phyloP scores from a whole-genome alignment of 1,140 invertebrate genomes.

The Panulirus ornatus region DNA sequence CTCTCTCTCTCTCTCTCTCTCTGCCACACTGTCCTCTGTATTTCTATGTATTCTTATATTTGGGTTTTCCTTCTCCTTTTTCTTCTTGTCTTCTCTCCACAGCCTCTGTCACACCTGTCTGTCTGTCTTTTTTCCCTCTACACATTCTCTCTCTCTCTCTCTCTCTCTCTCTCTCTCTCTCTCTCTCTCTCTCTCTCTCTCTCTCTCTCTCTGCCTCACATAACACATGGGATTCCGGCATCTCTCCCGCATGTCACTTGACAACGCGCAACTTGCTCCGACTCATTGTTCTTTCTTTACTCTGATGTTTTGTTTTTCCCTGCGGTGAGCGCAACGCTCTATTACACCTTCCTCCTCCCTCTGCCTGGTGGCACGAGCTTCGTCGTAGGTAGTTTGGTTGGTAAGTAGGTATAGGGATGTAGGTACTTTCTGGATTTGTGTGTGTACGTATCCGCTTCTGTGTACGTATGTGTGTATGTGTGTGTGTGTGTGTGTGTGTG shows the following conservation, averaged over 20 bases:
- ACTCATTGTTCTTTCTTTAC: not conserved
- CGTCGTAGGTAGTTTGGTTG: too few species aligned
- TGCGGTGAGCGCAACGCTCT: not conserved
- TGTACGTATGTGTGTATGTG: too few species aligned
- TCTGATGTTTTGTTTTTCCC: not conserved
- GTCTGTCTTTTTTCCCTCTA: too few species aligned
- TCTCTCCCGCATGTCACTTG: not conserved
- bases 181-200: not conserved
- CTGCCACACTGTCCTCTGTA: not conserved
- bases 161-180: not conserved
- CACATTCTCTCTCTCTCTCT: too few species aligned
- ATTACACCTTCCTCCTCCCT: not conserved
- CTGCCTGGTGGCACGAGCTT: too few species aligned
- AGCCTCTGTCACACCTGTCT: not conserved
- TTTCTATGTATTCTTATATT: not conserved
- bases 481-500: too few species aligned
- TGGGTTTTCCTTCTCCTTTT: not conserved
- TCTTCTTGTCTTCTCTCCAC: not conserved
- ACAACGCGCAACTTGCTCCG: too few species aligned
- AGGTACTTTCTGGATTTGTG: too few species aligned
- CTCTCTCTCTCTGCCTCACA: not conserved
- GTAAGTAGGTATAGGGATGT: too few species aligned
- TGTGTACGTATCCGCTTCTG: too few species aligned
- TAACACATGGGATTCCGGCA: too few species aligned
- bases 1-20: slow-evolving; percentile 21